Evolutionary conservation across 2,113 vertebrate species (phyloP), one percentile per base, ranked within the genome.

Genomic region (Anolis sagrei): DNA sequence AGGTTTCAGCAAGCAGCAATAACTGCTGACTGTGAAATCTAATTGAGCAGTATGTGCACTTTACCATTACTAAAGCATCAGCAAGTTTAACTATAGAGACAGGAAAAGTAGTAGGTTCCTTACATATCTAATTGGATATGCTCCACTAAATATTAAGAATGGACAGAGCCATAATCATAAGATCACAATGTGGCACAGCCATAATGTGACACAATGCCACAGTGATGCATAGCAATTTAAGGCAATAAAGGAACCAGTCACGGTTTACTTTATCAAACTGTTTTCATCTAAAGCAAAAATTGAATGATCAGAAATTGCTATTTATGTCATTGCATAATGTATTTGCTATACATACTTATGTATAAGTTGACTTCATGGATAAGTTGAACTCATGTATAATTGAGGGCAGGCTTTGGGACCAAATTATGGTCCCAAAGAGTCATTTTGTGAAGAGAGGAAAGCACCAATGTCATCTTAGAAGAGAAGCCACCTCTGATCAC

Each of bases 41-140:
- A 92, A 93, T 85, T 87, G 16, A 89, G 90, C 81, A n/a, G 7
- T n/a, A 87, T 23, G 29, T 0, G 34, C 58, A 76, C 0, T 6
- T 1, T 69, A 39, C 0, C 1, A 61, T 92, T 90, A 82, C 66
- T 4, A 87, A 88, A 92, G 79, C 25, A 82, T 62, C 39, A 85
- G 5, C 51, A 89, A 89, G 85, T 91, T 89, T 89, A 3, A 70
- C 83, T 1, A 85, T 1, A 79, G 27, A 64, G 51, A 82, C 19
- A 91, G 54, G 6, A 82, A 90, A 90, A 91, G 48, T 84, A 27
- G 69, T 81, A 92, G 25, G n/a, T 29, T 79, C 91, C 14, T 68
- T 0, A 39, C 74, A 79, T 32, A 72, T 51, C 32, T 83, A 90
- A 83, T 77, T 89, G 44, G 1, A 48, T 87, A 75, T 1, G 91